Evolutionary conservation across 2,888 invertebrate genomes (phyloP), one percentile per base, ranked within the genome.

Genomic region (Drosophila colorata): DNA sequence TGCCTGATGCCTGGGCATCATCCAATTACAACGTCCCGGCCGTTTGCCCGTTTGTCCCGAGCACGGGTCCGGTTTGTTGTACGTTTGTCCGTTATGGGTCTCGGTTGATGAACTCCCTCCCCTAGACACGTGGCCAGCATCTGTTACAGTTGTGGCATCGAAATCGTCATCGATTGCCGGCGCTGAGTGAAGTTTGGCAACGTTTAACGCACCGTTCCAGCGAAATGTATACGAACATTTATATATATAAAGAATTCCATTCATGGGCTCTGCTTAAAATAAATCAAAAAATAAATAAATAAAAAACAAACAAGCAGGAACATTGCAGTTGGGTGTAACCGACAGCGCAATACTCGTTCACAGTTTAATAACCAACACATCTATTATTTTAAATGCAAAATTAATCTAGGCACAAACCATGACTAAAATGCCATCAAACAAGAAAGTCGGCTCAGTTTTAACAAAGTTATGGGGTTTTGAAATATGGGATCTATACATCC

Each of bases 71-170:
- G 52, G 46, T 56, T 44, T 35, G 23, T 48, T 35, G 23, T 38
- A 25, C n/a, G n/a, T 31, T 31, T 3, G 55, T 49, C 43, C 16
- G 43, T 28, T 48, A 55, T 65, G 55, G 59, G 37, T 60, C 69
- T 68, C 46, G 28, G 41, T 8, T 48, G 23, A 18, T 68, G 66
- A 3, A 2, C 8, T 2, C 28, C 73, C 52, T 59, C 74, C 56
- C 57, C 69, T 71, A 71, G 70, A 86, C 85, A 88, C 85, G 85
- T 86, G 85, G 88, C 87, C 69, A 88, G 85, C 85, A 86, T 86
- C 87, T 86, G 85, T 86, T 86, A 87, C 85, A 78, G 69, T 73
- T 74, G 58, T 53, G 69, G 64, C 51, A 68, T 78, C 78, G 63
- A 68, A 56, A 57, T 41, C 23, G 43, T 53, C 43, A 76, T 76